A percentile compares a stretch with the other conserved stretches of the same genome.
Conservation (phyloP, 2,797 vertebrate genomes). For the Catharus ustulatus region DNA sequence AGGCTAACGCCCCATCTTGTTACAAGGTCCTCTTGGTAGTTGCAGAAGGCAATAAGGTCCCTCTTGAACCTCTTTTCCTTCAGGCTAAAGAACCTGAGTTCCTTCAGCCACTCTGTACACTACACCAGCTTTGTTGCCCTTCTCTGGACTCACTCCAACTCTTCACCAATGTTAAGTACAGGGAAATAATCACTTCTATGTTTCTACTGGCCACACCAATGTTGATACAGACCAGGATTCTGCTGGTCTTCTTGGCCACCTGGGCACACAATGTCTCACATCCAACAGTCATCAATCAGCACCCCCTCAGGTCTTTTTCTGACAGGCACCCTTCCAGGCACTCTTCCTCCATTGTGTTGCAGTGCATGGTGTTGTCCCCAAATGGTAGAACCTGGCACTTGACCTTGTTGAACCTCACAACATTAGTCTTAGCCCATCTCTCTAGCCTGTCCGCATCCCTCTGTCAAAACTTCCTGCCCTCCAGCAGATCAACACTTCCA, state of each 20-base stretch:
- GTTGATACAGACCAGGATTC: background rate
- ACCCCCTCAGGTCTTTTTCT: background rate
- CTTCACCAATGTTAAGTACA: background rate
- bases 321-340: background rate
- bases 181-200: background rate
- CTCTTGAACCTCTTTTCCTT: background rate
- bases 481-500: background rate
- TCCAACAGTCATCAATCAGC: background rate
- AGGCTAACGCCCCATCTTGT: rapidly evolving
- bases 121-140: background rate
- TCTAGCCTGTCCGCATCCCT: background rate
- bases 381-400: rapidly evolving
- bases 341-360: background rate
- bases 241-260: background rate
- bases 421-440: background rate
- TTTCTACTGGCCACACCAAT: background rate
- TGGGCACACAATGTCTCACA: background rate
- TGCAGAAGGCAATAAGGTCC: background rate
- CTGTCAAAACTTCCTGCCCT: background rate
- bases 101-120: background rate
- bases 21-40: background rate
- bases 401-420: too few species aligned
- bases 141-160: background rate
- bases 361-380: background rate
- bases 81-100: background rate